Evolutionary conservation across 2,113 vertebrate species (phyloP).

Genomic region (Lathamus discolor): DNA sequence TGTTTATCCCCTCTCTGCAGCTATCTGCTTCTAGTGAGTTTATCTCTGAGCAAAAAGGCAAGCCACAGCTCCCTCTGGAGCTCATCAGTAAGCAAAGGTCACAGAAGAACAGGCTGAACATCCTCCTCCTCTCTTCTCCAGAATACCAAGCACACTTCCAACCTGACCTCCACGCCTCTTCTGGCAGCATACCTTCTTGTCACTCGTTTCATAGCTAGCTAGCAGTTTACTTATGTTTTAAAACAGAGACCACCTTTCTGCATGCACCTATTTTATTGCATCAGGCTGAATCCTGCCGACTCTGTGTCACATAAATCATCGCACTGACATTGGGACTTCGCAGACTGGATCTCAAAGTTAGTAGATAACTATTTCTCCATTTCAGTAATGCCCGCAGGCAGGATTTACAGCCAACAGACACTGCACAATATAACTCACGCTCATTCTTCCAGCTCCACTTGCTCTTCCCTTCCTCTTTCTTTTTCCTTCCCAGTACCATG

Average conservation of each 20-base stretch:
- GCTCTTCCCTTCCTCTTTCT: neutral
- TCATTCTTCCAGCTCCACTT: constrained; percentile 2
- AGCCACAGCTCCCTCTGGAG: constrained; percentile 64
- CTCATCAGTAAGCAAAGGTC: constrained; percentile 25
- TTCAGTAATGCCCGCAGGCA: constrained; percentile 23
- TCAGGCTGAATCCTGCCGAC: neutral
- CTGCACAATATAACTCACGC: neutral
- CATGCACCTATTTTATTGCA: neutral
- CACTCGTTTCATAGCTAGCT: fast-evolving
- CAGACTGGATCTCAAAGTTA: neutral
- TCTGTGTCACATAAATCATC: neutral
- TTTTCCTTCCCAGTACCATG: neutral
- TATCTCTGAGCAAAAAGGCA: neutral
- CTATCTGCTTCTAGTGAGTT: neutral
- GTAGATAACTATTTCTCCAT: constrained; percentile 41
- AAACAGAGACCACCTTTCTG: neutral
- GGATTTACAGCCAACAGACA: constrained; percentile 21
- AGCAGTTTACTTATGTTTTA: fast-evolving
- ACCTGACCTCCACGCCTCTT: neutral
- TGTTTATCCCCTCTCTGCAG: neutral
- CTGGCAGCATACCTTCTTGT: fast-evolving
- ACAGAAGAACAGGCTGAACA: neutral
- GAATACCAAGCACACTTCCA: neutral
- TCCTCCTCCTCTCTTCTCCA: neutral
- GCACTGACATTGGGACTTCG: neutral